phyloP scores from a whole-genome alignment of 2,113 vertebrate species.

The Ictalurus punctatus region DNA sequence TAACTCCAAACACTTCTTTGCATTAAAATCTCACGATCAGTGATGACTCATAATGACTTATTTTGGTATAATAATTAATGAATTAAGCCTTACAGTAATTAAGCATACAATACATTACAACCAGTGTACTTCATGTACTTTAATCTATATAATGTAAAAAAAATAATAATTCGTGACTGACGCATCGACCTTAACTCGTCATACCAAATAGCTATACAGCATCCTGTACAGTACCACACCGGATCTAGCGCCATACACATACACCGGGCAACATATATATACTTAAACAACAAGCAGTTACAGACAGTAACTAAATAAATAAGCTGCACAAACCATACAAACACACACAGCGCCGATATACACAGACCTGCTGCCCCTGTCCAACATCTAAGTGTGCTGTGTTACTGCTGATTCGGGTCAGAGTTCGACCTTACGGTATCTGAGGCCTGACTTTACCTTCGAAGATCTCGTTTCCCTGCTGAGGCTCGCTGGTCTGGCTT shows the following conservation, averaged over 20 bases:
- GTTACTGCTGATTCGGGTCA: background rate
- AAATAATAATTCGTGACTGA: background rate
- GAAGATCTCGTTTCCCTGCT: conserved; percentile 48
- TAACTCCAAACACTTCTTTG: background rate
- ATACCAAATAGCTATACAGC: background rate
- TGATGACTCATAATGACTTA: background rate
- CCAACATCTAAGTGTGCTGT: background rate
- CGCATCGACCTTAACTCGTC: background rate
- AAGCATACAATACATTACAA: background rate
- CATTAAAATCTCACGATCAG: background rate
- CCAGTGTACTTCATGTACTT: background rate
- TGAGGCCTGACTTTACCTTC: conserved; percentile 53
- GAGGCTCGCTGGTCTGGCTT: conserved; percentile 23
- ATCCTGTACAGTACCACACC: too few relatives aligned
- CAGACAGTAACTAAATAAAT: background rate
- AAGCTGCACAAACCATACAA: background rate
- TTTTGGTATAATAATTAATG: background rate
- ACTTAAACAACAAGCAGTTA: background rate
- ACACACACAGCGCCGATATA: background rate
- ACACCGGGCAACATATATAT: too few relatives aligned
- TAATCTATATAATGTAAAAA: background rate
- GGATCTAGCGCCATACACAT: background rate
- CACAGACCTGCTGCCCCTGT: background rate
- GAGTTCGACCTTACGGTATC: background rate
- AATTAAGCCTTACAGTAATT: background rate